Base-by-base conservation (phyloP, 92 coral and sea anemone genomes). In the Siderastrea radians region DNA sequence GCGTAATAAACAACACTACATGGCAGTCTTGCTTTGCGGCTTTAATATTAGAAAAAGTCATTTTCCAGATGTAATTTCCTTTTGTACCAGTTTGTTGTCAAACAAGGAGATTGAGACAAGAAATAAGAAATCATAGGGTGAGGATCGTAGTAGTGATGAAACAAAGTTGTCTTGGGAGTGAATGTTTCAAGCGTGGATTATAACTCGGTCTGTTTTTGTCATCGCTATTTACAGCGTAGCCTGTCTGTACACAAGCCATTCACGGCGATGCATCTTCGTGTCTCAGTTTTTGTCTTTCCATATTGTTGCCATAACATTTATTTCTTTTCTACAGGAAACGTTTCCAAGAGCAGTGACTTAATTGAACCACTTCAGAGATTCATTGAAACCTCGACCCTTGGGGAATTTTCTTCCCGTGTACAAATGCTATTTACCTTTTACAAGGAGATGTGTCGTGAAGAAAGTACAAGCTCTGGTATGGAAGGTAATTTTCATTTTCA, bases 331-430 rank as follows among this genome's bases (percentile, higher is more conserved):
- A 8, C 47, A 86, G 93, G 57, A n/a, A 44, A 19, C 5, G 19
- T 79, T 59, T 62, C 75, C n/a, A 16, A 54, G 6, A 59, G 8
- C 15, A 17, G 61, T 19, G 95, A 89, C 77, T 44, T 95, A 19
- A 89, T 91, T 15, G 95, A 92, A 58, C 92, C 94, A 11, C 74
- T 97, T 8, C 98, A 97, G 66, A 91, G 92, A 80, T 97, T 97
- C 84, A 82, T 97, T 17, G 99, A 97, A 88, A 91, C 94, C 6
- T 97, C 99, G 5, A 72, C 99, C 10, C 91, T 97, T 19, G 99
- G 99, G 45, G 99, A 97, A 68, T 97, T 88, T 87, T 49, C 93
- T 7, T 87, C 95, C 2, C 94, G 99, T 38, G 61, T 97, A 65
- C 88, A 91, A 71, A 94, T 97, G 91, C 90, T 97, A 9, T 75